phyloP scores from a whole-genome alignment of 2,113 vertebrate species.

The Cyprinus carpio region DNA sequence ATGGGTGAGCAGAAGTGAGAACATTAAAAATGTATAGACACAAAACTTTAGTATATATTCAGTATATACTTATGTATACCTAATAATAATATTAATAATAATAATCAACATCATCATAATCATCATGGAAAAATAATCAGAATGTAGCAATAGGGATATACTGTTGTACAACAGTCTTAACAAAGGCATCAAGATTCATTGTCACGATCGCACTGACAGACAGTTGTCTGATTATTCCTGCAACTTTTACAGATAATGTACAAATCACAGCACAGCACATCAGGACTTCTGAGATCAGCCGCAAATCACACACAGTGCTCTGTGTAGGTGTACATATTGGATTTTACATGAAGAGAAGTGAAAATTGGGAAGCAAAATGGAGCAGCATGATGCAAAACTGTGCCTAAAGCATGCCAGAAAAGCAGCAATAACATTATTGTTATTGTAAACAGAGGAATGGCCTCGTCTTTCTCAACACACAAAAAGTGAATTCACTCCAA shows the following conservation, averaged over 20 bases:
- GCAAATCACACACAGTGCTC: not conserved
- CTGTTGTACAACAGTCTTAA: not conserved
- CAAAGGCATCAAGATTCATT: slow-evolving; percentile 4
- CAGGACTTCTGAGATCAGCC: not conserved
- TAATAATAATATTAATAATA: too few relatives aligned
- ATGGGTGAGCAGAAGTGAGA: too few relatives aligned
- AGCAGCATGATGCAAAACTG: slow-evolving; percentile 29
- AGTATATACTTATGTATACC: too few relatives aligned
- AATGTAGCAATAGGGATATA: not conserved
- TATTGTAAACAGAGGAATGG: slow-evolving; percentile 1
- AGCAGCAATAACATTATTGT: not conserved
- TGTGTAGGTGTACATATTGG: slow-evolving; percentile 13
- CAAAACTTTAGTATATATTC: too few relatives aligned
- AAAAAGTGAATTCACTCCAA: not conserved
- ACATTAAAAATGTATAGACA: too few relatives aligned
- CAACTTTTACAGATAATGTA: not conserved
- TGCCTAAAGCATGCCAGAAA: not conserved
- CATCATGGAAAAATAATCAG: not conserved
- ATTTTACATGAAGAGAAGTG: slow-evolving; percentile 15
- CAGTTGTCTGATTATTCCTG: not conserved
- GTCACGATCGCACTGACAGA: not conserved
- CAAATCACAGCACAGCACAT: slow-evolving; percentile 4
- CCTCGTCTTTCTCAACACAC: slow-evolving; percentile 4
- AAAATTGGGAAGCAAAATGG: slow-evolving; percentile 8
- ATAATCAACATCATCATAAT: too few relatives aligned